Evolutionary conservation across 1,140 invertebrate genomes (phyloP), one percentile per base, ranked within the genome.

Genomic region (Megathymus violae): DNA sequence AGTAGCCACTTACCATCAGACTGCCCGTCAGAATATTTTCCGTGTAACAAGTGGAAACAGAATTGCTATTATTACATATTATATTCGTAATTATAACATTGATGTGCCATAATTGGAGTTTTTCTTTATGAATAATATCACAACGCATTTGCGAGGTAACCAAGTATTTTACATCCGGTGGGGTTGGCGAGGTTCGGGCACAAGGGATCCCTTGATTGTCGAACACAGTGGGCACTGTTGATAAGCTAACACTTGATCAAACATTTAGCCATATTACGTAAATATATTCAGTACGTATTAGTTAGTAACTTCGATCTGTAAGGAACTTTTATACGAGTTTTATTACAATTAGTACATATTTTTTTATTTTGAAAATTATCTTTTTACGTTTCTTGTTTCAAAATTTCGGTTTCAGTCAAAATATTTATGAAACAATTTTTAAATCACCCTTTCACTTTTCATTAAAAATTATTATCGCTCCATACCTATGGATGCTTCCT

Each of bases 211-310:
- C 50, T 82, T 80, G 68, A 82, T 77, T 59, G 44, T 64, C 22
- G 62, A 78, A 74, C 67, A 86, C 70, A 22, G 64, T 56, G 19
- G 5, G 36, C 65, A 64, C 69, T 76, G 64, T 79, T 85, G 79
- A 80, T 83, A 83, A 81, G 59, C 67, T 50, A 71, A 74, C 83
- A 86, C 83, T 86, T 86, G 83, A 81, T 82, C 81, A 86, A 86
- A 86, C 76, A 85, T 36, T 63, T 19, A 27, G 38, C 13, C 19
- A 51, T 9, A 27, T 7, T 40, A 41, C 9, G 14, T 46, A 54
- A 41, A 54, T 54, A 38, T 52, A 19, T 41, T n/a, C 16, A 25
- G 41, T 46, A 46, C 11, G 16, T 14, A 34, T 9, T 22, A 22
- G 19, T 31, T 1, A 36, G n/a, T 7, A 34, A 34, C 4, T 19